Conservation (phyloP, 2,888 invertebrate genomes). For the Drosophila peninsularis region DNA sequence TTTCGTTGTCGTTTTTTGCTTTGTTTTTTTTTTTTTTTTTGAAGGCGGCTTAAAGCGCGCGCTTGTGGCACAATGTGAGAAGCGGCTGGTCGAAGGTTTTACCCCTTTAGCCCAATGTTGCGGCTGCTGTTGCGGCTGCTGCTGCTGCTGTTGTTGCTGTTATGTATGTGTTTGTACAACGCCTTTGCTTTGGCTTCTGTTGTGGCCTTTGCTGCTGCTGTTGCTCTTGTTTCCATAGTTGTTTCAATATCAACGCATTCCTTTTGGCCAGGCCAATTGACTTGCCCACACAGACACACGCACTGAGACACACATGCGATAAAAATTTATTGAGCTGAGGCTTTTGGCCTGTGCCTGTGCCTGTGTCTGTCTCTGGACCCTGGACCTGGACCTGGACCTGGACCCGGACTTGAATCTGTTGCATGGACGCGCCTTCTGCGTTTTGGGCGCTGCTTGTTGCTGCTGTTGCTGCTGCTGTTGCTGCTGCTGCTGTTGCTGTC, state of each 20-base stretch:
- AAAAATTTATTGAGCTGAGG: conserved; percentile 73
- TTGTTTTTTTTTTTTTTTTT: not conserved
- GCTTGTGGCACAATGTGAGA: conserved; percentile 56
- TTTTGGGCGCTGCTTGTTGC: conserved; percentile 45
- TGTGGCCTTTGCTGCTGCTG: conserved; percentile 41
- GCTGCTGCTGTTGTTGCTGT: conserved; percentile 37
- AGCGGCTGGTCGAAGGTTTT: conserved; percentile 48
- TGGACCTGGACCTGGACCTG: conserved; percentile 23
- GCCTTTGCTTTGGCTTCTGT: conserved; percentile 71
- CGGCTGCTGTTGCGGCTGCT: conserved; percentile 1
- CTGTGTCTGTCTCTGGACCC: conserved; percentile 21
- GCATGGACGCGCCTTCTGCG: conserved; percentile 27
- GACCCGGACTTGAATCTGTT: conserved; percentile 33
- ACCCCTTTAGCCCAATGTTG: conserved; percentile 43
- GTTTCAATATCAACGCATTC: conserved; percentile 75
- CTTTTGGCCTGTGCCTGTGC: conserved; percentile 62
- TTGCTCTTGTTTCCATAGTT: conserved; percentile 61
- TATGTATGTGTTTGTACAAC: conserved; percentile 70
- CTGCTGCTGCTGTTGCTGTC: conserved; percentile 35
- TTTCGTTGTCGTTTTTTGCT: not conserved
- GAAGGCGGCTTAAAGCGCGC: conserved; percentile 59
- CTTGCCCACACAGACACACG: conserved; percentile 48
- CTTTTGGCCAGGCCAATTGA: conserved; percentile 64
- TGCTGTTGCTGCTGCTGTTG: conserved; percentile 42
- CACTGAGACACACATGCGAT: conserved; percentile 52